phyloP scores from a whole-genome alignment of 2,113 vertebrate genomes.

The Zosterops japonicus region DNA sequence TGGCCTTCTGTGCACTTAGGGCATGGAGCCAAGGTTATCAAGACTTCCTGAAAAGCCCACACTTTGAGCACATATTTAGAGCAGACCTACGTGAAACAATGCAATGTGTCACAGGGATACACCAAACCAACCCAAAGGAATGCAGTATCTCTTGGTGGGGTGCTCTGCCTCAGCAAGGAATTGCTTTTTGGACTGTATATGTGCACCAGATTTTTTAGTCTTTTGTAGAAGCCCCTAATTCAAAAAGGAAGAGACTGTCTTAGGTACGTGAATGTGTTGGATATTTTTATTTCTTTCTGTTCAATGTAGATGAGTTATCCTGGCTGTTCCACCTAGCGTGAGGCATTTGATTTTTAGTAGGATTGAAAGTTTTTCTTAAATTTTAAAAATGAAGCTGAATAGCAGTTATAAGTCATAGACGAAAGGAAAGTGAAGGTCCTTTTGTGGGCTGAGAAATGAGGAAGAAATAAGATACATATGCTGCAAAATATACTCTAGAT shows the following conservation, averaged over 20 bases:
- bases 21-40: not conserved
- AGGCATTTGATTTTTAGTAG: not conserved
- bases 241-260: not conserved
- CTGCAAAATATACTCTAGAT: not conserved
- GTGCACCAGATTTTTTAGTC: not conserved
- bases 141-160: not conserved
- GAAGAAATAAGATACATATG: not conserved
- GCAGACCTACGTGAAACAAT: not conserved
- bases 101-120: not conserved
- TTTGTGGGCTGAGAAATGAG: not conserved
- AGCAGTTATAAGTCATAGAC: not conserved
- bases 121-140: fast-evolving
- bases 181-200: not conserved
- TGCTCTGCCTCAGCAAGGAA: not conserved
- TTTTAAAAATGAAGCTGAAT: not conserved
- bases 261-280: fast-evolving
- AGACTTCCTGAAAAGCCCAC: not conserved
- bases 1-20: not conserved
- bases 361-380: not conserved
- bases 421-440: not conserved
- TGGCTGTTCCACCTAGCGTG: not conserved
- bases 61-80: not conserved
- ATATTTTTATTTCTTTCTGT: not conserved
- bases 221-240: not conserved
- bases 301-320: not conserved